Evolutionary conservation across 2,797 vertebrate species (phyloP).

Genomic region (Anguilla marmorata): DNA sequence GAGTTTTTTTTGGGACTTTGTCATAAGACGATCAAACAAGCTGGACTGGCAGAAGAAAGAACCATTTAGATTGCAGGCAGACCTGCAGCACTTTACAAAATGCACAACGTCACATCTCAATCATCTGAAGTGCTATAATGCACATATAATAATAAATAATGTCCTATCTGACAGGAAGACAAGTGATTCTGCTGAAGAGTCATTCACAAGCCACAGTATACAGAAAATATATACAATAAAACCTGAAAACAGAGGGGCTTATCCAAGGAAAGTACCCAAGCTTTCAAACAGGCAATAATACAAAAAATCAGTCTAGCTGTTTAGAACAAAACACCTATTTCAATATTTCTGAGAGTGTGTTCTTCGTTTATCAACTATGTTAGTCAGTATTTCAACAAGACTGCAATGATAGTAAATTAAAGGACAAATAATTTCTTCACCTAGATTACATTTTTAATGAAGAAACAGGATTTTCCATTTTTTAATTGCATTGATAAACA

Average conservation of each 20-base stretch:
- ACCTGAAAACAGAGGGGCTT: not conserved
- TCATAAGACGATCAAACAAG: constrained; percentile 63
- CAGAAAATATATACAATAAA: not conserved
- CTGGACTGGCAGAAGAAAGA: constrained; percentile 27
- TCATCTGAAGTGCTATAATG: constrained; percentile 43
- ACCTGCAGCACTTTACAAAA: constrained; percentile 49
- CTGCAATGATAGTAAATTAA: too few species aligned
- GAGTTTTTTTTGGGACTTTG: constrained; percentile 45
- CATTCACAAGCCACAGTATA: not conserved
- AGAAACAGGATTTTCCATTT: too few species aligned
- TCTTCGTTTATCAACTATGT: not conserved
- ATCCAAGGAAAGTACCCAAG: not conserved
- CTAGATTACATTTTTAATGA: too few species aligned
- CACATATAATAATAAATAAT: not conserved
- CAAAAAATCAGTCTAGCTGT: not conserved
- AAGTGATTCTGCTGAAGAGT: not conserved
- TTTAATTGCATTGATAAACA: not conserved
- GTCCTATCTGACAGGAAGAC: constrained; percentile 56
- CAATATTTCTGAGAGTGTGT: not conserved
- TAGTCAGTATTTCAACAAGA: not conserved
- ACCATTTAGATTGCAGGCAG: constrained; percentile 59
- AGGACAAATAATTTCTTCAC: too few species aligned
- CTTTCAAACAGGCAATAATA: not conserved
- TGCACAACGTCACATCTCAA: constrained; percentile 64
- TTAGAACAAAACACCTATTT: not conserved